Base-by-base conservation (phyloP, 2,113 vertebrate species). In the Crotophaga sulcirostris region DNA sequence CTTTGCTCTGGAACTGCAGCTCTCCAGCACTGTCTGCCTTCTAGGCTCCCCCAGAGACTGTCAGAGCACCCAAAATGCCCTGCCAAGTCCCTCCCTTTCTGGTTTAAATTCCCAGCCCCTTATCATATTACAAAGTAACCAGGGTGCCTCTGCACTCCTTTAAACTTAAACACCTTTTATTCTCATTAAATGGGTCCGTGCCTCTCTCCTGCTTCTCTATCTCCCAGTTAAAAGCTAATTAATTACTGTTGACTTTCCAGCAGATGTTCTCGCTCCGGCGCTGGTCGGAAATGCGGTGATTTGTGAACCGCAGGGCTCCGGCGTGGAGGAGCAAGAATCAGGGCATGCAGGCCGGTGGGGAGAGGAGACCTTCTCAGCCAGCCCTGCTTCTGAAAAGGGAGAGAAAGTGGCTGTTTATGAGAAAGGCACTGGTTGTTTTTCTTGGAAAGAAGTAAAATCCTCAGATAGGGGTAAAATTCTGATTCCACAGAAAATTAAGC, bases 381-480 rank as follows among this genome's bases (percentile, higher is more conserved):
- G 84, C 76, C 82, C 44, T n/a, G 33, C 76, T 91, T 62, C 56
- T 69, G 86, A 70, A 93, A 91, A 67, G 38, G 63, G 76, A 96
- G 82, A 80, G 91, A 96, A 93, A 90, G 67, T 34, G 90, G 89
- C 94, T 97, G 94, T 92, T 93, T 94, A 88, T 94, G 96, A 91
- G 96, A 94, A 88, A 94, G 92, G 90, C 76, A 77, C 63, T 58
- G 51, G 66, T 70, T 97, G 97, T 97, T 97, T 97, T 97, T 97
- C 97, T 97, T 97, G 97, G 97, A 97, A 95, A 87, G 90, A 73
- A 94, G 87, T 3, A 80, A 79, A 96, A 92, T 94, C 96, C 96
- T 97, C 97, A 84, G 96, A 97, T 97, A 96, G 94, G 94, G 96
- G 94, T 96, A 97, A 97, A 97, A 97, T 97, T 94, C 97, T 96